Base-by-base conservation (phyloP, 1,140 invertebrate genomes). In the Drosophila watanabei region DNA sequence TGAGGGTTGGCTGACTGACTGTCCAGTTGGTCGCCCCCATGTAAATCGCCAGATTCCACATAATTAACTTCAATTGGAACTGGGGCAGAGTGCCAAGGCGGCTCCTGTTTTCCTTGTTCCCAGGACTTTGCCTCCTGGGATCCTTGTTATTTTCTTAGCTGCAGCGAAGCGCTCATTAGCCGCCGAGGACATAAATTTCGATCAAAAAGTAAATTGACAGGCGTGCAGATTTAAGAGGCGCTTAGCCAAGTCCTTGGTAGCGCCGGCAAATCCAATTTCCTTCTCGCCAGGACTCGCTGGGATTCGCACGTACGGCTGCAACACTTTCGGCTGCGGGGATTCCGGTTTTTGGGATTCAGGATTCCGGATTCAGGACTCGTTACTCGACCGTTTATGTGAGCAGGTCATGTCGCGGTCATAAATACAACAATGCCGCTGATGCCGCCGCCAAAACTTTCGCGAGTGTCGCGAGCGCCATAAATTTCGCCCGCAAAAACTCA, bases 371-470 rank as follows among this genome's bases (percentile, higher is more conserved):
- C 39, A 28, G 72, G 52, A 46, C 52, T 32, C 58, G 65, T 69
- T 41, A 62, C 46, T 59, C 58, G 62, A 46, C 68, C 76, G 70
- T 84, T 85, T 83, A 75, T 80, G 82, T 77, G 75, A 82, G 75
- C 89, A 92, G 90, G 89, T 92, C 89, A 92, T 92, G 89, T 92
- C 85, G 90, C 89, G 90, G 90, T 92, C 89, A 92, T 92, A 92
- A 92, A 92, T 92, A 92, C 83, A 88, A 89, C 73, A 90, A 83
- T 85, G 85, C 80, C 39, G 60, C 72, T 62, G 80, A 62, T 59
- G 69, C 80, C 64, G 76, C 79, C 76, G 72, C 79, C 79, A 80
- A 90, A 81, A 82, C 56, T 84, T 90, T 91, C 64, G 80, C 54
- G 76, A 87, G 85, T 90, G 85, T 88, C 85, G 85, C 85, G 72